Conservation (phyloP, 2,888 invertebrate species). For the Digitonthophagus gazella region DNA sequence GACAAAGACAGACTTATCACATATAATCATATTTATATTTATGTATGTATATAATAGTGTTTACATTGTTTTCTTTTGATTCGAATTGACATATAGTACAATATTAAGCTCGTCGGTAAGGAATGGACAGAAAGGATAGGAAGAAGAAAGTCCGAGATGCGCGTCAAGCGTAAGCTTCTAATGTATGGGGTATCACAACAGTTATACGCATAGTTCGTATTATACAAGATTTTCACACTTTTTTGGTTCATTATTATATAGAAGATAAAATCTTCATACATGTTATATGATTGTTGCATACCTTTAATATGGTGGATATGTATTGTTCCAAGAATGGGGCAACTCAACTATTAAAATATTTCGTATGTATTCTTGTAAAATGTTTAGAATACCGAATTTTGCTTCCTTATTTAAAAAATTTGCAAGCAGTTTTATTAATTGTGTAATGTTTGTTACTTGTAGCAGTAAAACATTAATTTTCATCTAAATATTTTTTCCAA, state of each 20-base stretch:
- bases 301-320: slow-evolving; percentile 34
- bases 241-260: neutral
- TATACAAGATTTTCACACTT: slow-evolving; percentile 18
- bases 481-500: no score
- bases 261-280: no score
- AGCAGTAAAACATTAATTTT: no score
- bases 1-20: slow-evolving; percentile 28
- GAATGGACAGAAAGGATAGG: slow-evolving; percentile 30
- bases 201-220: slow-evolving; percentile 29
- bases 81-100: slow-evolving; percentile 52
- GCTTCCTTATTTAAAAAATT: slow-evolving; percentile 3
- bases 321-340: slow-evolving; percentile 27
- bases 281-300: slow-evolving; percentile 29
- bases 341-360: slow-evolving; percentile 25
- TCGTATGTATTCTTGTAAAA: slow-evolving; percentile 33
- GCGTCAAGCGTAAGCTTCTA: slow-evolving; percentile 31
- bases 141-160: slow-evolving; percentile 11
- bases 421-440: slow-evolving; percentile 4
- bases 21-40: slow-evolving; percentile 23
- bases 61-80: slow-evolving; percentile 37
- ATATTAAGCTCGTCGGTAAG: slow-evolving; percentile 48
- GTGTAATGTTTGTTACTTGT: no score
- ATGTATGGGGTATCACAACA: slow-evolving; percentile 35
- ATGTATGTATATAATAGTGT: slow-evolving; percentile 16
- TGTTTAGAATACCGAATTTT: slow-evolving; percentile 29